These are phyloP conservation scores for Agapornis canus DNA, from an alignment of 2,797 vertebrate species.

Conservation along the genomic window DNA sequence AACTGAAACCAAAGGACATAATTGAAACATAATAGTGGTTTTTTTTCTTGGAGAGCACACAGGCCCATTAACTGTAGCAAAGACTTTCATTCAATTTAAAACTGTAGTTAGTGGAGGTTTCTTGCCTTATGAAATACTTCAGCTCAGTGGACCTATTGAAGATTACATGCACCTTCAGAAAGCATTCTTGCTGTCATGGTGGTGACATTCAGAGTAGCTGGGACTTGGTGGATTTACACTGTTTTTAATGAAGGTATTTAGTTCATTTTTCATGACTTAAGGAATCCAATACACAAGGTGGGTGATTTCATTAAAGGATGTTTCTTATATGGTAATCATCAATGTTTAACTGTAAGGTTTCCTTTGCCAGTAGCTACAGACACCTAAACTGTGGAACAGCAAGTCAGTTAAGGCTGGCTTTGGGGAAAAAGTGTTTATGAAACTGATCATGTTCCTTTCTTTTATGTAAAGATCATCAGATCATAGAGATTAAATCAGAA, in stretches of 20 bases:
- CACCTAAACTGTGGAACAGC: neutral
- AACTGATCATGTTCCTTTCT: fast-evolving
- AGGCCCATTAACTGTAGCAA: neutral
- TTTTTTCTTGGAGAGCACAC: neutral
- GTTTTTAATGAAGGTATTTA: neutral
- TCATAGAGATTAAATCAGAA: fast-evolving
- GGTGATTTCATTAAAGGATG: neutral
- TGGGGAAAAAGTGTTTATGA: neutral
- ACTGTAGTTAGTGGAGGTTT: neutral
- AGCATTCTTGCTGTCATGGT: neutral
- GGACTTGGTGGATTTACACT: neutral
- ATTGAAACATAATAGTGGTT: neutral
- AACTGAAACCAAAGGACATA: neutral
- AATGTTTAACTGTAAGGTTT: neutral
- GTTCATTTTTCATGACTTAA: neutral
- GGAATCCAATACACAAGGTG: neutral
- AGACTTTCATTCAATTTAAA: neutral
- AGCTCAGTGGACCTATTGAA: neutral
- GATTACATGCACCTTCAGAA: neutral
- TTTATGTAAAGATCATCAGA: neutral
- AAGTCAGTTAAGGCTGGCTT: neutral
- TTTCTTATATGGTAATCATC: neutral
- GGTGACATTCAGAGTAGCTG: neutral
- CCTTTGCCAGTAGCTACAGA: neutral
- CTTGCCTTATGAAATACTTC: neutral